phyloP scores from a whole-genome alignment of 1,140 invertebrate genomes.

The Atta texana region DNA sequence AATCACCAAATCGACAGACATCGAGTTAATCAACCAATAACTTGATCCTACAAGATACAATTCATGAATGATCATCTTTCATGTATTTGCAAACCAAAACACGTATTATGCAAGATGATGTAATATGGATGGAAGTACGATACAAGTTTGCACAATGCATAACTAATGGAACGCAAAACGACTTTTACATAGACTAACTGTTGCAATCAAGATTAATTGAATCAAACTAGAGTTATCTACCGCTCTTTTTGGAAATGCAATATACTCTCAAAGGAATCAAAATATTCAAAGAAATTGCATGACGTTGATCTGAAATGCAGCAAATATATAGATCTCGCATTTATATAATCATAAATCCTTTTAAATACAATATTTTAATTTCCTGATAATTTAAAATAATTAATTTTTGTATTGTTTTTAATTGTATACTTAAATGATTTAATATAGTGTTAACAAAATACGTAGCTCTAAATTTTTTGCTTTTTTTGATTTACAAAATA shows the following conservation, averaged over 20 bases:
- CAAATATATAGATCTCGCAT: neutral
- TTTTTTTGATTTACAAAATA: neutral
- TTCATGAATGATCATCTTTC: neutral
- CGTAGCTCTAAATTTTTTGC: neutral
- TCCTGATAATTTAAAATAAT: neutral
- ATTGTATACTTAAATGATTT: neutral
- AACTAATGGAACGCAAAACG: slow-evolving; percentile 28
- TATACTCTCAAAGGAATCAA: neutral
- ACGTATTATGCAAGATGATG: slow-evolving; percentile 45
- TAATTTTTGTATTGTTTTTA: neutral
- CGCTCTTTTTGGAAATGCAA: neutral
- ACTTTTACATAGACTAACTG: slow-evolving; percentile 24
- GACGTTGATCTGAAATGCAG: neutral
- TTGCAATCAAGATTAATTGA: slow-evolving; percentile 47
- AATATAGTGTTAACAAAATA: neutral
- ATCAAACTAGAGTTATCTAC: slow-evolving; percentile 14
- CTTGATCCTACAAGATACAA: neutral
- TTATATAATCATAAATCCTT: neutral
- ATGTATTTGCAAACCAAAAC: slow-evolving; percentile 19
- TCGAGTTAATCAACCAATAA: neutral
- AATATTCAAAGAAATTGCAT: neutral
- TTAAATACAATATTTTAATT: neutral
- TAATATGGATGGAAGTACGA: neutral
- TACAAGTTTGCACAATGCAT: slow-evolving; percentile 40
- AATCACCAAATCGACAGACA: neutral